Conservation (phyloP, 2,888 invertebrate genomes). For the Lasius fuliginosus region DNA sequence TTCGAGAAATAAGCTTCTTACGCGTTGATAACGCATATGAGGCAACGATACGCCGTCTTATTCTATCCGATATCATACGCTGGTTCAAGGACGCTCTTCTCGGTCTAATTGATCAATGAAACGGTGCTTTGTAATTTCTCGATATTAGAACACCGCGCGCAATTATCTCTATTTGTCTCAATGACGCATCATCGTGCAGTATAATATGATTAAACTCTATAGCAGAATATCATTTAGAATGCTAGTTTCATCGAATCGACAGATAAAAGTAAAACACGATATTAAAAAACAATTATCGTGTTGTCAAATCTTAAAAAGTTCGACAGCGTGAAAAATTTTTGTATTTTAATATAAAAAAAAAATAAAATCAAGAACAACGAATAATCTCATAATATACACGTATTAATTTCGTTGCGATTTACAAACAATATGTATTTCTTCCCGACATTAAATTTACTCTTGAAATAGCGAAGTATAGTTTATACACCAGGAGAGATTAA, state of each 20-base stretch:
- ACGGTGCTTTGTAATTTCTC: background rate
- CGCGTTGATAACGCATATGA: background rate
- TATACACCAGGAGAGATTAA: background rate
- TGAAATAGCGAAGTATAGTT: background rate
- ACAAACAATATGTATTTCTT: background rate
- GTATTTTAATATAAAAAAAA: background rate
- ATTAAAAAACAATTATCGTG: background rate
- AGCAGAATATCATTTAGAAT: conserved; percentile 12
- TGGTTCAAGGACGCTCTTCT: background rate
- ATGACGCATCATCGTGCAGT: background rate
- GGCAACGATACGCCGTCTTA: background rate
- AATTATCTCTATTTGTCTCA: conserved; percentile 28
- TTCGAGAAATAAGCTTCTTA: conserved; percentile 7
- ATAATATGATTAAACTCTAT: conserved; percentile 16
- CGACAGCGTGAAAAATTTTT: background rate
- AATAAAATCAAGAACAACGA: background rate
- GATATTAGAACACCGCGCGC: background rate
- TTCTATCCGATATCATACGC: background rate
- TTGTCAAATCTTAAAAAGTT: background rate
- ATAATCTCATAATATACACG: background rate
- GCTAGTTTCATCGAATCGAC: background rate
- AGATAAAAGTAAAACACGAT: background rate
- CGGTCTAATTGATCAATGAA: conserved; percentile 15
- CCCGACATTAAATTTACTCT: background rate
- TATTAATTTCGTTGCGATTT: conserved; percentile 14